phyloP scores from a whole-genome alignment of 2,113 vertebrate genomes.

The Apus apus region DNA sequence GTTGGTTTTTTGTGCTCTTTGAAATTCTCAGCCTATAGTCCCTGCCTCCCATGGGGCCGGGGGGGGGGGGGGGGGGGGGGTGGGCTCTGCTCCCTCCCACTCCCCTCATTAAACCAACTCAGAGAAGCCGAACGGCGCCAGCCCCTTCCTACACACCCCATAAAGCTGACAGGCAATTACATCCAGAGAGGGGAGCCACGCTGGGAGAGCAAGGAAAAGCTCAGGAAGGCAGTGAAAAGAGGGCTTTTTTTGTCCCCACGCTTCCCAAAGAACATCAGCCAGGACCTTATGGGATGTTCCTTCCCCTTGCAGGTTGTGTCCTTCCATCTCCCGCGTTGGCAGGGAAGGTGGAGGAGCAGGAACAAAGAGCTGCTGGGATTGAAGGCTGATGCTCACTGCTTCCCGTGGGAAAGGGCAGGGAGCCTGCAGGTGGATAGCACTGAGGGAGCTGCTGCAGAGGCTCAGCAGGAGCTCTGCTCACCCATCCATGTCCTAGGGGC shows the following conservation, averaged over 20 bases:
- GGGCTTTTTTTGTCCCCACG: background rate
- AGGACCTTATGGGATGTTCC: background rate
- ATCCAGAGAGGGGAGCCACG: background rate
- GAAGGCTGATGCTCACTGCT: background rate
- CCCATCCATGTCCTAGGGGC: background rate
- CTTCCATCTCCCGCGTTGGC: background rate
- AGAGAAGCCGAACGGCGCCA: background rate
- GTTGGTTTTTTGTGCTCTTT: slow-evolving; percentile 13
- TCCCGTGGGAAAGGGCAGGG: background rate
- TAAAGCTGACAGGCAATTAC: background rate
- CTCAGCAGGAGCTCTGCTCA: background rate
- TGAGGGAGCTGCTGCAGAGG: background rate
- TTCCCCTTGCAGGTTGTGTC: background rate
- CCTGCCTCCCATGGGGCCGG: accelerated
- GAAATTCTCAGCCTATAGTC: background rate
- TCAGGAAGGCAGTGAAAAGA: background rate
- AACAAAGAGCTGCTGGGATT: background rate
- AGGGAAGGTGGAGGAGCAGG: background rate
- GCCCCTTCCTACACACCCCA: background rate
- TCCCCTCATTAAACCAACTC: background rate
- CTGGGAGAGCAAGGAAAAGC: slow-evolving; percentile 12
- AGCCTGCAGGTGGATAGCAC: background rate
- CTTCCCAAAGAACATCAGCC: background rate
- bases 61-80: background rate
- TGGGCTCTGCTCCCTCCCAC: background rate